Evolutionary conservation across 1,140 invertebrate genomes (phyloP), one percentile per base, ranked within the genome.

Genomic region (Andricus grossulariae): DNA sequence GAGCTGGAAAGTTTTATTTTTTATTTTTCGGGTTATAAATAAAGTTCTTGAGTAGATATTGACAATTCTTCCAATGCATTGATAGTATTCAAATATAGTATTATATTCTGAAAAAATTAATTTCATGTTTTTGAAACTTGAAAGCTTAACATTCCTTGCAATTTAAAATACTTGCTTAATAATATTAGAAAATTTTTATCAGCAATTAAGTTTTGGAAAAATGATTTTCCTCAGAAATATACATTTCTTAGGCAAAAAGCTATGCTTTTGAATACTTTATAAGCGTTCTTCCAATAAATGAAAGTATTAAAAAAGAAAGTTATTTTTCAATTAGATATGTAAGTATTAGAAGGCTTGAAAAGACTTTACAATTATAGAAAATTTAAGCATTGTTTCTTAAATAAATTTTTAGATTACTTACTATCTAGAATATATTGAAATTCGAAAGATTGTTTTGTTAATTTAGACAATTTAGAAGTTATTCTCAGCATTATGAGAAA

Each of bases 401-500:
- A 66, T 66, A 32, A 32, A 60, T 32, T 66, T 66, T 66, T 66
- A 39, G 60, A 66, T 66, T 39, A n/a, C 39, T n/a, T 6, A 66
- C 1, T 12, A 66, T 39, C 12, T 66, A 66, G 25, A n/a, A 39
- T n/a, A 66, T 25, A 8, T 18, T 39, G 7, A 39, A 66, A 66
- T 66, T 66, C 25, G 60, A 66, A 66, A 54, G 52, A 54, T 19
- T 54, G 52, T 19, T n/a, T 18, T 21, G 11, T 55, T 19, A 11
- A 45, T 8, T 45, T 45, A 45, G 39, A 11, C 7, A 45, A 45
- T 45, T 45, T 11, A 45, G 10, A 45, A 45, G 10, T 45, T 45
- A 45, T 45, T 45, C 39, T 45, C 39, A 45, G 8, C 1, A 45
- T 19, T 12, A 3, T 19, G 19, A 55, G 15, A 55, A 55, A 55